Base-by-base conservation (phyloP, 1,140 invertebrate genomes). In the Hylaeus anthracinus region DNA sequence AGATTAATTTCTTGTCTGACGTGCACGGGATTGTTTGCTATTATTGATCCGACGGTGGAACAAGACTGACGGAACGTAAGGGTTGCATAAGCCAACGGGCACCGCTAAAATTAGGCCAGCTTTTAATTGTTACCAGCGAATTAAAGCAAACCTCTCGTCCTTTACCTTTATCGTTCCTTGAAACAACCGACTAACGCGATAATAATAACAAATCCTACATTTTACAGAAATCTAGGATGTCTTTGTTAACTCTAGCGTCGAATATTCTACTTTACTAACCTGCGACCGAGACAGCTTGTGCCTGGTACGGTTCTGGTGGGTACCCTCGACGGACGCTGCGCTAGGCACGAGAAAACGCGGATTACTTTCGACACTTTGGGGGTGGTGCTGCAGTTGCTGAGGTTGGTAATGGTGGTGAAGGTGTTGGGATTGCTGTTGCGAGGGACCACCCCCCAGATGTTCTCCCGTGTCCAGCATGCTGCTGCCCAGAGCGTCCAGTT, bases 271-370 rank as follows among this genome's bases (percentile, higher is more conserved):
- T 60, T 15, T 15, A 85, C 88, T 88, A 88, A 95, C 95, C 94
- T 95, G 95, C 41, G 95, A 95, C 76, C 95, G 93, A 70, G 94
- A 94, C 64, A 95, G 92, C 88, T 95, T 95, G 76, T 95, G 94
- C 70, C 93, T 93, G 69, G 86, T 90, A 78, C 91, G 89, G 80
- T 92, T 89, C 9, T 90, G 83, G 73, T 90, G 87, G 0, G 78
- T 74, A n/a, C 73, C 65, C 65, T 94, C 93, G 82, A 82, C 88
- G 4, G 91, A 83, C 43, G 90, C 82, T 12, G 89, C 85, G 70
- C 85, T 90, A 45, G 93, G 93, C 66, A 92, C 91, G n/a, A 93
- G 90, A 65, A 93, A 87, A 72, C 91, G 88, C 53, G 91, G 92
- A 80, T 88, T 92, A 69, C 81, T 86, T 15, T 93, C 91, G 37